Evolutionary conservation across 1,140 invertebrate genomes (phyloP), one percentile per base, ranked within the genome.

Genomic region (Riptortus pedestris): DNA sequence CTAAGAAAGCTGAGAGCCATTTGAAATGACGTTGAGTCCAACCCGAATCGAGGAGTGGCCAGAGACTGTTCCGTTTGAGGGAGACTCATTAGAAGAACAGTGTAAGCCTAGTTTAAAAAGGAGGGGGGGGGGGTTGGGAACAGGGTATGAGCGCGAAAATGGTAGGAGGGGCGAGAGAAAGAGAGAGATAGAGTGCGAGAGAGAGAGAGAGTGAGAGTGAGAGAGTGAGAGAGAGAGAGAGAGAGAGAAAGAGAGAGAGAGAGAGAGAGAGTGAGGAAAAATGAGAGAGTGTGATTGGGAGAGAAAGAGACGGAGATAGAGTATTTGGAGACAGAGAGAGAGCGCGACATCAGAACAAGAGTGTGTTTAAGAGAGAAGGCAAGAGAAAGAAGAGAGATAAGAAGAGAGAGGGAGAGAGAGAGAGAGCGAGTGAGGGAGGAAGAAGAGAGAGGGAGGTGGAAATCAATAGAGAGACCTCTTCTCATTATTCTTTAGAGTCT

Each of bases 301-400:
- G 55, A 28, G 55, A 28, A 26, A 29, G 55, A 58, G 55, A 45
- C 64, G 65, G 55, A 61, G 24, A 45, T 59, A 51, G 51, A 63
- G 47, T 64, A 64, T n/a, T n/a, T n/a, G n/a, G n/a, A 20, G 66
- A 67, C 29, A 66, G 74, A 12, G 73, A 77, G 62, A 33, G 62
- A 38, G 60, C 72, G 77, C 47, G 76, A n/a, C n/a, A n/a, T n/a
- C n/a, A 66, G 69, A 47, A 65, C 69, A 58, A 64, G 69, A 67
- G 64, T 67, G 29, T 64, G 67, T 22, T 57, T 26, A 28, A 60
- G 63, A 45, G 66, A 65, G 18, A 45, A 58, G 43, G 64, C 43
- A 48, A 65, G 65, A 28, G 60, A 55, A 16, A 60, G 66, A 62
- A 62, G 66, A 38, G 64, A 62, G 33, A 67, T 69, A 62, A 69